Evolutionary conservation across 2,797 vertebrate species (phyloP).

Genomic region (Scyliorhinus canicula): DNA sequence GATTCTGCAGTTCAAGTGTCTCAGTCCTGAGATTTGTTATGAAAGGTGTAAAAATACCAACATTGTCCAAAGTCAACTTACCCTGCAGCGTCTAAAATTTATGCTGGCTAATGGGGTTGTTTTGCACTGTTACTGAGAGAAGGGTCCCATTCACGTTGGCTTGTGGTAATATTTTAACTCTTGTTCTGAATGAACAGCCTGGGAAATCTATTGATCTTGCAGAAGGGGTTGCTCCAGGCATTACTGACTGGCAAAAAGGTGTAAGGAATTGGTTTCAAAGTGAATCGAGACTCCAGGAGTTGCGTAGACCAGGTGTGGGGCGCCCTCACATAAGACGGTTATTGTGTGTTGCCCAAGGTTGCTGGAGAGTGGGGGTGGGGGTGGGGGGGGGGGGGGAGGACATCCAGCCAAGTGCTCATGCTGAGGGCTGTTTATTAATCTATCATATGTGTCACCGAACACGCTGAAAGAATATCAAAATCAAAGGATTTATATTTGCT

Average conservation of each 20-base stretch:
- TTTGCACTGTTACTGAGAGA: conserved; percentile 64
- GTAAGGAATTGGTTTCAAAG: background rate
- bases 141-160: conserved; percentile 71
- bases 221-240: background rate
- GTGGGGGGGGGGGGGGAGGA: too few relatives aligned
- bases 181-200: conserved; percentile 50
- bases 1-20: conserved; percentile 29
- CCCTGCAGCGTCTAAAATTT: conserved; percentile 69
- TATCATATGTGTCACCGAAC: conserved; percentile 35
- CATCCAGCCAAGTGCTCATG: conserved; percentile 9
- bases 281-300: background rate
- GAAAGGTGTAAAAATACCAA: conserved; percentile 74
- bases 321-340: background rate
- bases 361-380: background rate
- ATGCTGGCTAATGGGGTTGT: conserved; percentile 61
- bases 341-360: conserved; percentile 12
- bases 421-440: conserved; percentile 37
- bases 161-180: conserved; percentile 58
- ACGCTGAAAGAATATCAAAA: conserved; percentile 34
- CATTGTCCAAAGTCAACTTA: conserved; percentile 72
- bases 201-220: conserved; percentile 55
- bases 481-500: conserved; percentile 36
- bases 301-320: background rate
- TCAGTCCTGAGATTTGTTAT: conserved; percentile 53
- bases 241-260: conserved; percentile 28